phyloP scores from a whole-genome alignment of 2,888 invertebrate species.

The Stegophylla sp. region DNA sequence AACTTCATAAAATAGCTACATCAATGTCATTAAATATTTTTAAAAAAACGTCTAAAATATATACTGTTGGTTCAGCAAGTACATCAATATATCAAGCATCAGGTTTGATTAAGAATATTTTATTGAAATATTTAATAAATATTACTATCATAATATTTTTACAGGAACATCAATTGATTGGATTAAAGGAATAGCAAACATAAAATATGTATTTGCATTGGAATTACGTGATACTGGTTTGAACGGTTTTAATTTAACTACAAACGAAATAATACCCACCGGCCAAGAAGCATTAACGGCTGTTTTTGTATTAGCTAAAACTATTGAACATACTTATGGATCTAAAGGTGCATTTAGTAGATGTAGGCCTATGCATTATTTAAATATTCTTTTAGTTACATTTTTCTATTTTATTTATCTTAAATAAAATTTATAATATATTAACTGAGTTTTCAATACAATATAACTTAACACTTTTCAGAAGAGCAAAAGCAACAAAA shows the following conservation, averaged over 20 bases:
- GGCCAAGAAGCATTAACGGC: constrained; percentile 43
- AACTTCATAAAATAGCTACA: neutral
- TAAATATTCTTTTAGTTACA: neutral
- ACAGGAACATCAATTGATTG: constrained; percentile 45
- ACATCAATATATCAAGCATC: neutral
- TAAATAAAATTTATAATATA: too few species aligned
- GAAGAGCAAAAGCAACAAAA: too few species aligned
- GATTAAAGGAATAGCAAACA: constrained; percentile 33
- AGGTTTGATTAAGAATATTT: constrained; percentile 13
- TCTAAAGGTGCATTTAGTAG: neutral
- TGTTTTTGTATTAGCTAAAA: neutral
- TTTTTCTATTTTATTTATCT: too few species aligned
- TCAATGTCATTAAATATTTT: constrained; percentile 24
- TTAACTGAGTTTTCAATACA: too few species aligned
- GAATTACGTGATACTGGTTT: constrained; percentile 38
- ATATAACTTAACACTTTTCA: too few species aligned
- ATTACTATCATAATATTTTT: neutral
- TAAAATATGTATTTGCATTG: constrained; percentile 29
- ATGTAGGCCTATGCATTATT: neutral
- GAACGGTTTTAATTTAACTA: constrained; percentile 27
- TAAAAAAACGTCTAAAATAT: constrained; percentile 20
- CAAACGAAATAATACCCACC: constrained; percentile 36
- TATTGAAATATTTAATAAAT: neutral
- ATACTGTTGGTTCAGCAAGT: constrained; percentile 11
- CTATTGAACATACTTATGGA: neutral